These are phyloP conservation scores for Parazoanthus swiftii DNA, from an alignment of 92 coral and sea anemone species.

Conservation along the genomic window DNA sequence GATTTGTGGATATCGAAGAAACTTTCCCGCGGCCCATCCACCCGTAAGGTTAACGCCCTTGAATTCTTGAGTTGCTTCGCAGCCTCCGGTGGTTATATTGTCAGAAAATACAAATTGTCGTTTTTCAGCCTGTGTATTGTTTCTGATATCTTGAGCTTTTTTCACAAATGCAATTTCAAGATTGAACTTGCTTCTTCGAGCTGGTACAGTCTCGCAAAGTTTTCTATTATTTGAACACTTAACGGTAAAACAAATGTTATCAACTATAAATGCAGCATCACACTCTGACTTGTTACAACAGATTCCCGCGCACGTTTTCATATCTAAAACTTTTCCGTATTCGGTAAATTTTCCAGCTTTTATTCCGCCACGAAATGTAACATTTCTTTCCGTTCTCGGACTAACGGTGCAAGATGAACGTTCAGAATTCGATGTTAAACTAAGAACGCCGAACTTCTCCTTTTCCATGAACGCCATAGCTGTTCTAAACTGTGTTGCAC, in stretches of 20 bases:
- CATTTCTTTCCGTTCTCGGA: conserved; percentile 34
- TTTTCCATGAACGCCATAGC: conserved; percentile 62
- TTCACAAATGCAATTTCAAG: conserved; percentile 36
- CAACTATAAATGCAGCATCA: conserved; percentile 74
- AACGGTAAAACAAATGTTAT: conserved; percentile 74
- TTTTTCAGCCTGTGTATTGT: conserved; percentile 17
- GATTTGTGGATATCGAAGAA: conserved; percentile 68
- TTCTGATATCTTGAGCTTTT: background rate
- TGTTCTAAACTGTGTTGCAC: conserved; percentile 44
- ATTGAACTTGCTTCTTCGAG: conserved; percentile 67
- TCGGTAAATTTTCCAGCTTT: conserved; percentile 84
- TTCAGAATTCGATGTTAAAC: conserved; percentile 6
- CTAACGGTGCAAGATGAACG: conserved; percentile 2
- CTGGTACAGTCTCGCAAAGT: conserved; percentile 85
- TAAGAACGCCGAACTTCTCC: conserved; percentile 30
- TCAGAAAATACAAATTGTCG: conserved; percentile 18
- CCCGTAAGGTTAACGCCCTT: conserved; percentile 81
- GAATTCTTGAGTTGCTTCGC: conserved; percentile 62
- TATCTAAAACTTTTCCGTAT: conserved; percentile 51
- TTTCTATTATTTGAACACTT: conserved; percentile 61
- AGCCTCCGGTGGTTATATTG: conserved; percentile 54
- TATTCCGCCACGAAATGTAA: conserved; percentile 81
- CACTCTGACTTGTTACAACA: conserved; percentile 73
- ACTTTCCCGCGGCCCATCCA: conserved; percentile 92
- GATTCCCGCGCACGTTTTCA: conserved; percentile 56